Base-by-base conservation (phyloP, 2,888 invertebrate species). In the Mythimna ferrago region DNA sequence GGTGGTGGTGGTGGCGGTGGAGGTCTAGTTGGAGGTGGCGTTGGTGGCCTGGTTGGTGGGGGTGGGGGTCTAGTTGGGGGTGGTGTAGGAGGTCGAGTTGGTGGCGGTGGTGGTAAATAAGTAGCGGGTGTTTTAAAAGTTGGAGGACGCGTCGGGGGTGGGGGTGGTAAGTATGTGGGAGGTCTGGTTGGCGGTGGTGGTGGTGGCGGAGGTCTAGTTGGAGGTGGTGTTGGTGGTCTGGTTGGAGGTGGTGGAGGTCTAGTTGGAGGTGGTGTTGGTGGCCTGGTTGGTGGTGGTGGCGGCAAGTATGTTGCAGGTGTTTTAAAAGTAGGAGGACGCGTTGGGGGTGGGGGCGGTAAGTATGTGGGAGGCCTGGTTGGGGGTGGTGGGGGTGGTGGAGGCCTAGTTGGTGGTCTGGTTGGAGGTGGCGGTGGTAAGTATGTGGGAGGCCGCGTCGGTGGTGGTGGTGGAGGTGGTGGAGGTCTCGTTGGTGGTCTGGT, bases 351-450 rank as follows among this genome's bases (percentile, higher is more conserved):
- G n/a, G 72, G 75, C 9, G 76, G 71, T 14, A 62, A 44, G 2
- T 62, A 62, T 21, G 44, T 62, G 10, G 72, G 66, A 6, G 51
- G 61, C 26, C 48, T 41, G 2, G 71, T 62, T 7, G 73, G 69
- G 16, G 74, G 67, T 11, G 75, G 67, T 11, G 75, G 75, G 7
- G 72, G 70, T 10, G 66, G 75, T 14, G 73, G 66, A 9, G 74
- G 83, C 19, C 73, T 68, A 32, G 81, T 82, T 9, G 84, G 83
- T 5, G 81, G 84, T 26, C 83, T 9, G 81, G 84, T 80, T 84
- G 75, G 75, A 1, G 87, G 83, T 68, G 78, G 81, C 16, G 72
- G 75, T 10, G 76, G 71, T 14, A 62, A 44, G 3, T 62, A 62
- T 21, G 44, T 62, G 14, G 72, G 66, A 6, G 51, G 61, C 35